Conservation (phyloP, 2,888 invertebrate genomes). For the Drosophila macrospina region DNA sequence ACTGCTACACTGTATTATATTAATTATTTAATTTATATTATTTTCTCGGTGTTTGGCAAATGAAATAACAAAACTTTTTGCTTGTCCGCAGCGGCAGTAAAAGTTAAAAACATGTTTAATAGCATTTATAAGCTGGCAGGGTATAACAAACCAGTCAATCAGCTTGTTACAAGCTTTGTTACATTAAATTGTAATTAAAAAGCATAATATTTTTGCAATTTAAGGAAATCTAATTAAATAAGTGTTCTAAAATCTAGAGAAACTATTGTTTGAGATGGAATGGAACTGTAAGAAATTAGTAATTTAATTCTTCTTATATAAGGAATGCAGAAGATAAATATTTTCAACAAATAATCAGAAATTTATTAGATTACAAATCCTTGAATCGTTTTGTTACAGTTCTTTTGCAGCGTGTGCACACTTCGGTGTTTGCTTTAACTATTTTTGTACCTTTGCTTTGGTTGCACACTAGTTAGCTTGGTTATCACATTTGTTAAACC, state of each 20-base stretch:
- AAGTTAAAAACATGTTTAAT: constrained; percentile 47
- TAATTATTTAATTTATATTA: constrained; percentile 65
- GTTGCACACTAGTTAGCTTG: constrained; percentile 20
- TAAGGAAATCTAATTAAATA: not conserved
- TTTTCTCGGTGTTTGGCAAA: constrained; percentile 26
- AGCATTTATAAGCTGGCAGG: constrained; percentile 5
- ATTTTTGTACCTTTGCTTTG: constrained; percentile 6
- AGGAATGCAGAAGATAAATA: too few species aligned
- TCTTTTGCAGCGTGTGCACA: constrained; percentile 7
- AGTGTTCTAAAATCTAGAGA: too few species aligned
- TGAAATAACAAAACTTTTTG: constrained; percentile 31
- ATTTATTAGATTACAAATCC: not conserved
- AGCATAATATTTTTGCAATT: not conserved
- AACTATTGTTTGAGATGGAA: too few species aligned
- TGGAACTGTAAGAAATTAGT: too few species aligned
- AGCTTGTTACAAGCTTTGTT: constrained; percentile 1
- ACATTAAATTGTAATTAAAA: not conserved
- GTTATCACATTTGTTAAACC: constrained; percentile 51
- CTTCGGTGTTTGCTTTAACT: not conserved
- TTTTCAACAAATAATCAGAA: too few species aligned
- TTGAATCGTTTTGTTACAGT: too few species aligned
- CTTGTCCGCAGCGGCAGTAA: constrained; percentile 49
- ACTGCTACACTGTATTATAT: constrained; percentile 42
- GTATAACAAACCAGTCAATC: not conserved
- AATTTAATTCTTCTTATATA: too few species aligned